Conservation (phyloP, 2,113 vertebrate species). For the Pseudonaja textilis region DNA sequence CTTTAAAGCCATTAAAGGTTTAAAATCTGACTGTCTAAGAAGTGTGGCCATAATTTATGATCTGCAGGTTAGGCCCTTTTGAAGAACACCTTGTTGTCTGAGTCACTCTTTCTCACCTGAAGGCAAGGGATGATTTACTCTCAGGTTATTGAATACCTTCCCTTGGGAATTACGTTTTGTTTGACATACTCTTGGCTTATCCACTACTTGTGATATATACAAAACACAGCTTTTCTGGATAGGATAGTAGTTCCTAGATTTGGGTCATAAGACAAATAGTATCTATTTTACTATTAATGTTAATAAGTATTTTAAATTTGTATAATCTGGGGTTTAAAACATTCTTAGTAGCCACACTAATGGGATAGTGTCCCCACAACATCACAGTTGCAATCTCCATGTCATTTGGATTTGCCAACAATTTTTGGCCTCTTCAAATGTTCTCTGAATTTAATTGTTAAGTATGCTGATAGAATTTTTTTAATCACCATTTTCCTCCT, state of each 20-base stretch:
- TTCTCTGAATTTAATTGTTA: neutral
- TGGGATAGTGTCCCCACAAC: neutral
- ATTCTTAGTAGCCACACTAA: neutral
- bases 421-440: neutral
- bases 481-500: neutral
- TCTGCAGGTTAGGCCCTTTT: neutral
- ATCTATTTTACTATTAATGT: neutral
- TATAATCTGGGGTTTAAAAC: neutral
- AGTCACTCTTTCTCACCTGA: neutral
- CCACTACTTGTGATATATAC: neutral
- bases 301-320: neutral
- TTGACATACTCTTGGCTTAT: neutral
- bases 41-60: neutral
- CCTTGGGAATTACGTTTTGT: neutral
- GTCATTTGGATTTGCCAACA: neutral
- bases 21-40: neutral
- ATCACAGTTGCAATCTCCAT: neutral
- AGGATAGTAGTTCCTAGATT: neutral
- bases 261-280: neutral
- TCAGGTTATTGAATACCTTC: neutral
- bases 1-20: neutral
- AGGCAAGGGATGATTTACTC: neutral
- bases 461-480: neutral
- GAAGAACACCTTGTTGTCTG: neutral
- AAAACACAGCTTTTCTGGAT: neutral